Evolutionary conservation across 2,797 vertebrate species (phyloP).

Genomic region (Thripadectes ignobilis): DNA sequence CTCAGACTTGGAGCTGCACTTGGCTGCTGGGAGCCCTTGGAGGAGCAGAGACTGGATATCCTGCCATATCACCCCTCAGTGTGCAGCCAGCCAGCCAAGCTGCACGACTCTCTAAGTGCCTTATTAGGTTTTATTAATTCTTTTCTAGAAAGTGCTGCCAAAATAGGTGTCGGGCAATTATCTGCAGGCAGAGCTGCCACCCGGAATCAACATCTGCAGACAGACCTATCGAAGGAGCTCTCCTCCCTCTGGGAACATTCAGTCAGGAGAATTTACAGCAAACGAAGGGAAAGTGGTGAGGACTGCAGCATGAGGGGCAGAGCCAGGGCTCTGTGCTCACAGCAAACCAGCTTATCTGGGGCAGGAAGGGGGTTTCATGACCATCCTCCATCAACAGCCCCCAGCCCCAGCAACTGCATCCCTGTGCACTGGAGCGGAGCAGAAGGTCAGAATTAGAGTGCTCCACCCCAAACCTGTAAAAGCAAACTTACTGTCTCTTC

Average conservation of each 20-base stretch:
- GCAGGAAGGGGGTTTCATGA: fast-evolving
- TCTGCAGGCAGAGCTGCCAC: background rate
- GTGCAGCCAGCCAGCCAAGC: fast-evolving
- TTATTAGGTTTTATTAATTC: conserved; percentile 25
- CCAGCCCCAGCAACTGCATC: background rate
- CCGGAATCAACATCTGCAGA: background rate
- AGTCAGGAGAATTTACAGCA: background rate
- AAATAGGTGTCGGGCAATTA: background rate
- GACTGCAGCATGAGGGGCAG: background rate
- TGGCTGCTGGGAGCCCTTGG: background rate
- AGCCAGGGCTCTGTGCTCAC: background rate
- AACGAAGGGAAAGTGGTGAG: background rate
- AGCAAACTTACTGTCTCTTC: background rate
- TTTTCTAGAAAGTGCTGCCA: background rate
- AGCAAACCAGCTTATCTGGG: background rate
- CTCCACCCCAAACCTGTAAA: background rate
- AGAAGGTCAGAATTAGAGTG: fast-evolving
- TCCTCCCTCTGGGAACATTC: background rate
- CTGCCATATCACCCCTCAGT: fast-evolving
- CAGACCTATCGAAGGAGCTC: background rate
- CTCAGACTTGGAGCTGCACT: fast-evolving
- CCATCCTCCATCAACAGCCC: background rate
- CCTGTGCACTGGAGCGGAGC: background rate
- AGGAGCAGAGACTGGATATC: background rate
- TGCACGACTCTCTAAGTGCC: background rate